Evolutionary conservation across 2,888 invertebrate genomes (phyloP).

Genomic region (Poecilus cupreus): DNA sequence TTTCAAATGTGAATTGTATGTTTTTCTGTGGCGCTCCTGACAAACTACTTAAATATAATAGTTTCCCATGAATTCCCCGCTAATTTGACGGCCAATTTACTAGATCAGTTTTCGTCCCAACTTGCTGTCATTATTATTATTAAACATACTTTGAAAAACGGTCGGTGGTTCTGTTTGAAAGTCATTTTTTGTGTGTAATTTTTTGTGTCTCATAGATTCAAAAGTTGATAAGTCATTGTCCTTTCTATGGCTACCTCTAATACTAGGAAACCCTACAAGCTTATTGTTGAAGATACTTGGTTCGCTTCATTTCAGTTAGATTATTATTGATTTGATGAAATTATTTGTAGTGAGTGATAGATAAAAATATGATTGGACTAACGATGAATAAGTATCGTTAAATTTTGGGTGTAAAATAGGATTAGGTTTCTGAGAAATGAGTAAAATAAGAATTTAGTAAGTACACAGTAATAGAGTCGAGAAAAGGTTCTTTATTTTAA

Average conservation of each 20-base stretch:
- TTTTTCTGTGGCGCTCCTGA: background rate
- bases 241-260: background rate
- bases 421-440: too few relatives aligned
- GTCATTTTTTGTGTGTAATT: background rate
- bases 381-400: too few relatives aligned
- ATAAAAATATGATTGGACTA: too few relatives aligned
- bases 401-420: too few relatives aligned
- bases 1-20: background rate
- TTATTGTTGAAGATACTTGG: background rate
- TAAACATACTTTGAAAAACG: background rate
- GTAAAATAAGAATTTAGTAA: too few relatives aligned
- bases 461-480: too few relatives aligned
- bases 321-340: too few relatives aligned
- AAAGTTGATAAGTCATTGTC: conserved; percentile 28
- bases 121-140: conserved; percentile 10
- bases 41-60: background rate
- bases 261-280: background rate
- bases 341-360: too few relatives aligned
- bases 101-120: background rate
- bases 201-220: background rate
- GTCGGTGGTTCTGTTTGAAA: background rate
- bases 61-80: background rate
- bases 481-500: too few relatives aligned
- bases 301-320: too few relatives aligned
- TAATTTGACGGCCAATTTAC: conserved; percentile 7